A percentile compares a stretch with the other conserved stretches of the same genome.
These are phyloP conservation scores for Pelosia muscerda DNA, from an alignment of 2,888 invertebrate species.

Conservation along the genomic window DNA sequence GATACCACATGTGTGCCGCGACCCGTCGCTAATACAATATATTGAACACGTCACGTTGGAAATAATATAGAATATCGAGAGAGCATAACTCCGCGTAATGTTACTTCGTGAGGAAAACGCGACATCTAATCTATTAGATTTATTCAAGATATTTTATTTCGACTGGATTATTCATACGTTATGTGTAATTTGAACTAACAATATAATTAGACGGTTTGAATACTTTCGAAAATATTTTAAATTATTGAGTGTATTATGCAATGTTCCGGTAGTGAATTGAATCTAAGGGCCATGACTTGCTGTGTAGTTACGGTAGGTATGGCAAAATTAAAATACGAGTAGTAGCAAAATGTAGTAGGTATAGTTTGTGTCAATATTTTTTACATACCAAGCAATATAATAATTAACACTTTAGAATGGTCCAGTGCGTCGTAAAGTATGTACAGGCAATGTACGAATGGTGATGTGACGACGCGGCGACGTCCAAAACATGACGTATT, in stretches of 20 bases:
- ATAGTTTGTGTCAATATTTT: too few relatives aligned
- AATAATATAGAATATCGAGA: constrained; percentile 51
- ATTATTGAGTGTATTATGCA: too few relatives aligned
- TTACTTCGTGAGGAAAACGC: constrained; percentile 11
- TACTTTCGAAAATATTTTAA: too few relatives aligned
- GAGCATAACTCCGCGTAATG: constrained; percentile 31
- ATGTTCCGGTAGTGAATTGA: too few relatives aligned
- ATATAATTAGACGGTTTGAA: background rate
- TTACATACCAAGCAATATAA: too few relatives aligned
- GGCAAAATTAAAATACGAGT: too few relatives aligned
- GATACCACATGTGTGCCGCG: constrained; percentile 62
- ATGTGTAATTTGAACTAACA: background rate
- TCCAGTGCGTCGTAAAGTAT: background rate
- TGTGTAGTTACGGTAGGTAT: too few relatives aligned
- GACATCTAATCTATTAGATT: constrained; percentile 17
- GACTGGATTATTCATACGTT: background rate
- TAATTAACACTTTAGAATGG: background rate
- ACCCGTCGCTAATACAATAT: constrained; percentile 74
- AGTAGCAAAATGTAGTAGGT: too few relatives aligned
- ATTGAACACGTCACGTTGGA: constrained; percentile 66
- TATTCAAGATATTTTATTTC: constrained; percentile 14
- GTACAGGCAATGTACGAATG: background rate
- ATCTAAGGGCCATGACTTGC: too few relatives aligned
- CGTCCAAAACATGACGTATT: too few relatives aligned
- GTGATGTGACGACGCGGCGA: background rate